phyloP scores from a whole-genome alignment of 1,140 invertebrate species.

The Anastrepha obliqua region DNA sequence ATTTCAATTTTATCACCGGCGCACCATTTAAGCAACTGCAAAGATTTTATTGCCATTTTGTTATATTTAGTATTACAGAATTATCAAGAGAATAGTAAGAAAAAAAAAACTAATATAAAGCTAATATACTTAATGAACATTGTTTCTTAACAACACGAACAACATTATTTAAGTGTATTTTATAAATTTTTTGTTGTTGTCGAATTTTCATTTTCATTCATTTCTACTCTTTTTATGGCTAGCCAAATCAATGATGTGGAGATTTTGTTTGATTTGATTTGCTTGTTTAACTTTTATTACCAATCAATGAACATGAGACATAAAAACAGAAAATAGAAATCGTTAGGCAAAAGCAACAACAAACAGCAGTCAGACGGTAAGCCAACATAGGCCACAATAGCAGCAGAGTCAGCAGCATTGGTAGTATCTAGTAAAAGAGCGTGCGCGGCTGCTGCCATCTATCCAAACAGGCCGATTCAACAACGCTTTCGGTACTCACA shows the following conservation, averaged over 20 bases:
- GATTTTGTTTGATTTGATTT: constrained; percentile 54
- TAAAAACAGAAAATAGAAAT: constrained; percentile 54
- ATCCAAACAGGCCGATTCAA: constrained; percentile 23
- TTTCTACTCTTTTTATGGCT: background rate
- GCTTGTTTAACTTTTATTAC: constrained; percentile 73
- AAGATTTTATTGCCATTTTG: background rate
- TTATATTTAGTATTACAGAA: background rate
- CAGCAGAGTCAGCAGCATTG: background rate
- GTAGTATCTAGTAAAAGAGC: background rate
- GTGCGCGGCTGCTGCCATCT: constrained; percentile 38
- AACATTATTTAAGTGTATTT: background rate
- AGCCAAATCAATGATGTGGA: background rate
- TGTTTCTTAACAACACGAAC: background rate
- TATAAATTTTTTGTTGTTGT: background rate
- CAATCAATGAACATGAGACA: constrained; percentile 63
- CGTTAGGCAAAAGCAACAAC: background rate
- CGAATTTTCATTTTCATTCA: constrained; percentile 26
- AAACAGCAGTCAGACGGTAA: background rate
- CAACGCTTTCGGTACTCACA: constrained; percentile 8
- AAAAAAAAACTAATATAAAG: too few relatives aligned
- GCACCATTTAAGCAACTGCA: background rate
- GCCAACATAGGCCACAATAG: background rate
- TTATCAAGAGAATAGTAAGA: too few relatives aligned
- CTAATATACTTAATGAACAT: background rate
- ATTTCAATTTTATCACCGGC: background rate